Conservation (phyloP, 92 coral and sea anemone species). For the Phenganax stokvisi region DNA sequence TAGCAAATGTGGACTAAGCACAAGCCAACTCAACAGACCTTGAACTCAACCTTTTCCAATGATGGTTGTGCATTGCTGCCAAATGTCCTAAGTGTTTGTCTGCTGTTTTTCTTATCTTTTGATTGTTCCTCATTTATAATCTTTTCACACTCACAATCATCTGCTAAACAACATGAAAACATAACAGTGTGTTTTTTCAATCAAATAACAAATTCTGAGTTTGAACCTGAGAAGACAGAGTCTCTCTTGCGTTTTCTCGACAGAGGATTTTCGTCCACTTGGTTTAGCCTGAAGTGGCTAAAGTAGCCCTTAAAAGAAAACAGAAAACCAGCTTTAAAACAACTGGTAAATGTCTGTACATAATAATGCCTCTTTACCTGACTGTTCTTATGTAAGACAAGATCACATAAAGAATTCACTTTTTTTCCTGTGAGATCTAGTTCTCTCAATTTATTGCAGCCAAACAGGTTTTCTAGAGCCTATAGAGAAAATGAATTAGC, state of each 20-base stretch:
- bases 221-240: constrained; percentile 36
- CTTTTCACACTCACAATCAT: constrained; percentile 6
- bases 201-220: background rate
- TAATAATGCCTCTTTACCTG: constrained; percentile 48
- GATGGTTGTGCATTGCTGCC: constrained; percentile 75
- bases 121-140: constrained; percentile 45
- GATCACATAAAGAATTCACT: constrained; percentile 63
- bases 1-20: background rate
- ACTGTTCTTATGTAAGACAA: constrained; percentile 63
- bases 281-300: constrained; percentile 62
- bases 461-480: constrained; percentile 61
- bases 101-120: constrained; percentile 51
- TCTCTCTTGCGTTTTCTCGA: constrained; percentile 54
- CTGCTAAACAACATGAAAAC: background rate
- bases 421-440: constrained; percentile 71
- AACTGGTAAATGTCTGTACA: background rate
- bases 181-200: background rate
- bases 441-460: constrained; percentile 55
- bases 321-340: background rate
- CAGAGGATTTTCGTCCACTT: constrained; percentile 70
- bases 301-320: constrained; percentile 57
- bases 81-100: constrained; percentile 55
- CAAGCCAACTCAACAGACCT: constrained; percentile 38
- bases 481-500: constrained; percentile 1
- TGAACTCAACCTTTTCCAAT: constrained; percentile 77